These are phyloP conservation scores for Drosophila mauritiana DNA, from an alignment of 1,140 invertebrate species.

Conservation along the genomic window DNA sequence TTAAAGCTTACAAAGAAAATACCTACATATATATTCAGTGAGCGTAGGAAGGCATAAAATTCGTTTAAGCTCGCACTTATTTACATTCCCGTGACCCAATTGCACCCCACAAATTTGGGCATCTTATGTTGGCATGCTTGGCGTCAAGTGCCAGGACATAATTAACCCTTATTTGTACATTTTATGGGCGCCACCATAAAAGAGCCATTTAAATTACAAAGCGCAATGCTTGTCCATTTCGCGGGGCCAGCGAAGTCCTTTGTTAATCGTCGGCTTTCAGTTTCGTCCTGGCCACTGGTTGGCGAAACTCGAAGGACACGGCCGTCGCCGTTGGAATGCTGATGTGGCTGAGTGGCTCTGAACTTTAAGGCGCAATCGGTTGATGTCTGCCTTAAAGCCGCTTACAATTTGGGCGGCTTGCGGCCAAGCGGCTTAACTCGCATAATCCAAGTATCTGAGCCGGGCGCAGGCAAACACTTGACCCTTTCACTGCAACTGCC, in stretches of 20 bases:
- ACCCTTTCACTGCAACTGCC: slow-evolving; percentile 55
- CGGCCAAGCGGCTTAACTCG: slow-evolving; percentile 78
- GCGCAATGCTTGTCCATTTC: slow-evolving; percentile 48
- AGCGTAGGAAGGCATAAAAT: neutral
- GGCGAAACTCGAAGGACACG: slow-evolving; percentile 2
- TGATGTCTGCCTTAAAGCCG: slow-evolving; percentile 56
- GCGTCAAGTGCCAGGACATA: slow-evolving; percentile 61
- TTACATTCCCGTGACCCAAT: slow-evolving; percentile 63
- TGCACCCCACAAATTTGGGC: slow-evolving; percentile 60
- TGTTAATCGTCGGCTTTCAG: slow-evolving; percentile 52
- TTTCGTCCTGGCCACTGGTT: neutral
- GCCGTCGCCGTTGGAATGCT: slow-evolving; percentile 45
- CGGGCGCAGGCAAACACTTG: slow-evolving; percentile 63
- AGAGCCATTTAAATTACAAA: slow-evolving; percentile 74
- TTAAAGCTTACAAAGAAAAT: no score
- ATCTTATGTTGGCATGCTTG: slow-evolving; percentile 56
- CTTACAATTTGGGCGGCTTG: slow-evolving; percentile 66
- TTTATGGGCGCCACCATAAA: slow-evolving; percentile 75
- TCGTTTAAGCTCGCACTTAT: slow-evolving; percentile 34
- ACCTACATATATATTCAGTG: neutral
- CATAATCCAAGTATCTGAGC: slow-evolving; percentile 82
- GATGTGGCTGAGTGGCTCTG: slow-evolving; percentile 34
- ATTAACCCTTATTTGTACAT: slow-evolving; percentile 81
- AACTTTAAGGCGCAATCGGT: slow-evolving; percentile 45
- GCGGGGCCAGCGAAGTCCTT: slow-evolving; percentile 44